Conservation (phyloP, 2,113 vertebrate genomes). For the Anolis sagrei region DNA sequence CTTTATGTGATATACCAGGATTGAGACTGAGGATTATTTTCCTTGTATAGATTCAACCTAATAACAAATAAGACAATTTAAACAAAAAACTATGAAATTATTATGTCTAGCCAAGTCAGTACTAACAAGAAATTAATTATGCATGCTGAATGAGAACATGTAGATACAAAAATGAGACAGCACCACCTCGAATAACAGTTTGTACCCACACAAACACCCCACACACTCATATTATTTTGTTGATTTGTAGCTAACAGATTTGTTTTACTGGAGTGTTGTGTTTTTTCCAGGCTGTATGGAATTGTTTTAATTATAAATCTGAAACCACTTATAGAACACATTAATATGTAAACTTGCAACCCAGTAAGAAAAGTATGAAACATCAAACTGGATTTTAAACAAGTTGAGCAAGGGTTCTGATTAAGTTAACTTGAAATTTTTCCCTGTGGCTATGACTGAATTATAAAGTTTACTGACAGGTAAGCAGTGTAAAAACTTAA, state of each 20-base stretch:
- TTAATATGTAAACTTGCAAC: not conserved
- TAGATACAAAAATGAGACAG: not conserved
- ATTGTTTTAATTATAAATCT: slow-evolving; percentile 1
- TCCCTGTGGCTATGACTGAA: not conserved
- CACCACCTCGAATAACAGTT: not conserved
- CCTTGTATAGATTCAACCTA: no score
- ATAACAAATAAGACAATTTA: not conserved
- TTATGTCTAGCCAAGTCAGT: not conserved
- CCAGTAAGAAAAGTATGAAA: not conserved
- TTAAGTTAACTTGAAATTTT: not conserved
- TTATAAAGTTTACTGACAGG: not conserved
- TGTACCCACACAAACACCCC: not conserved
- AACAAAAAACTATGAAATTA: fast-evolving
- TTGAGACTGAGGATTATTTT: no score
- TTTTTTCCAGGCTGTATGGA: no score
- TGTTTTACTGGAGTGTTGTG: not conserved
- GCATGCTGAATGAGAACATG: not conserved
- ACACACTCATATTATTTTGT: not conserved
- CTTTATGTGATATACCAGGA: no score
- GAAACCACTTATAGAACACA: not conserved
- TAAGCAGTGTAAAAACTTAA: not conserved
- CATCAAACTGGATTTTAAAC: not conserved
- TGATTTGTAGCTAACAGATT: not conserved
- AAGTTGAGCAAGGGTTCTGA: not conserved
- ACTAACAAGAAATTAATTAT: not conserved